These are phyloP conservation scores for Apostichopus japonicus DNA, from an alignment of 35 echinoderm and acorn worm genomes.

Conservation along the genomic window DNA sequence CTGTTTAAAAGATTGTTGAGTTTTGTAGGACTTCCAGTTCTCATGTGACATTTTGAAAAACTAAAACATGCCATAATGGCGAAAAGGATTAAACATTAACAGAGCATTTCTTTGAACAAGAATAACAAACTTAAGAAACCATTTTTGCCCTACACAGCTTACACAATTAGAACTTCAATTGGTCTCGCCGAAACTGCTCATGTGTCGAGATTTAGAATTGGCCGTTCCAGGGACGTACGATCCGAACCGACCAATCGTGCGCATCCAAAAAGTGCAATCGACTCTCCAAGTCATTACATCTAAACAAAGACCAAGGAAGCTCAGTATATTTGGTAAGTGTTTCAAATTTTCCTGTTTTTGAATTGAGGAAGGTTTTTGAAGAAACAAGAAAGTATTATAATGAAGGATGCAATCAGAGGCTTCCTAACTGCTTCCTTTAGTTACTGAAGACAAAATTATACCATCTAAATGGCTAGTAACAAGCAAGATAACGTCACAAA, in stretches of 20 bases:
- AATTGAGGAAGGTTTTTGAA: background rate
- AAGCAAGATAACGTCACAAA: too few species aligned
- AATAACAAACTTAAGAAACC: too few species aligned
- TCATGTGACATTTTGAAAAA: too few species aligned
- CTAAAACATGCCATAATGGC: too few species aligned
- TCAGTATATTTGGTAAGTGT: conserved; percentile 92
- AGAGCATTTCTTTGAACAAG: too few species aligned
- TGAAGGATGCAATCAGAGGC: background rate
- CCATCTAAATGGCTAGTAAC: too few species aligned
- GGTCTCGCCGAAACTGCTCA: conserved; percentile 95
- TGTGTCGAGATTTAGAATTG: conserved; percentile 96
- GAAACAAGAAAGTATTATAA: background rate
- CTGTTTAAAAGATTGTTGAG: too few species aligned
- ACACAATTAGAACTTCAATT: conserved; percentile 94
- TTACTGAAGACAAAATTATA: too few species aligned
- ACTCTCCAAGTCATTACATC: conserved; percentile 98
- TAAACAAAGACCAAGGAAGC: conserved; percentile 96
- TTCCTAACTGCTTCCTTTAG: too few species aligned
- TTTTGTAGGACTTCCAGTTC: too few species aligned
- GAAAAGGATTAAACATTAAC: too few species aligned
- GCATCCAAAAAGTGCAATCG: conserved; percentile 92
- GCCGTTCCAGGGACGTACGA: conserved; percentile 97
- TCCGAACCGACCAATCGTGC: conserved; percentile 84
- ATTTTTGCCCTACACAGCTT: conserved; percentile 27
- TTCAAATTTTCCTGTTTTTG: background rate